Percentiles rank a stretch among this genome's conserved stretches.
Conservation (phyloP, 2,888 invertebrate species). For the Cerastis leucographa region DNA sequence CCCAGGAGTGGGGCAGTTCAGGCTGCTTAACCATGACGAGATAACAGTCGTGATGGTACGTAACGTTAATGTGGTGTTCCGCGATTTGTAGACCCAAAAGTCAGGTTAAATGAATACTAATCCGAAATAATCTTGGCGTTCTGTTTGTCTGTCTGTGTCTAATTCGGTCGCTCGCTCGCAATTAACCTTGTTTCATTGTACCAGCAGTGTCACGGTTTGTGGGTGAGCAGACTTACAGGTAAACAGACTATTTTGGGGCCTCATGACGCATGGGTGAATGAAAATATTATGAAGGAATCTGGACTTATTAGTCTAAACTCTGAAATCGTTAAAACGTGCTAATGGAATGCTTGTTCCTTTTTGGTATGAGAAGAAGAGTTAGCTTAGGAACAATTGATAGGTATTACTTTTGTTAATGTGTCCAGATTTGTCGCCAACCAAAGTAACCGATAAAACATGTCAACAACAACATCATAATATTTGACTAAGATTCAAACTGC, state of each 20-base stretch:
- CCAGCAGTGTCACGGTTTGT: constrained; percentile 48
- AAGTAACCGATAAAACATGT: background rate
- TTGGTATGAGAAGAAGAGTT: background rate
- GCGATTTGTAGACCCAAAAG: background rate
- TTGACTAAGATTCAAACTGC: background rate
- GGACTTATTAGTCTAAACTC: background rate
- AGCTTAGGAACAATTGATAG: background rate
- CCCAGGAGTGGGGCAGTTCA: too few relatives aligned
- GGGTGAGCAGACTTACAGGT: constrained; percentile 56
- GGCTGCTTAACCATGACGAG: background rate
- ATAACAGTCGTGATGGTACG: background rate
- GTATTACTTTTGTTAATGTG: too few relatives aligned
- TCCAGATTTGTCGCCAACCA: background rate
- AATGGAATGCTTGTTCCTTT: background rate
- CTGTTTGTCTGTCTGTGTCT: constrained; percentile 55
- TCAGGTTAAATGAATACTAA: background rate
- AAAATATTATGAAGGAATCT: background rate
- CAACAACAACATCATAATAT: too few relatives aligned
- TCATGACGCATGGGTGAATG: constrained; percentile 20
- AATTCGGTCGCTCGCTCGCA: constrained; percentile 49
- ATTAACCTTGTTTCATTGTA: constrained; percentile 59
- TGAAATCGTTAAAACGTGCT: background rate
- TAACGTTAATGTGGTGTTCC: background rate
- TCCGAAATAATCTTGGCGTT: background rate
- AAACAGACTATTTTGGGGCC: constrained; percentile 44